A percentile compares a stretch with the other conserved stretches of the same genome.
phyloP scores from a whole-genome alignment of 2,113 vertebrate genomes.

The Manacus vitellinus region DNA sequence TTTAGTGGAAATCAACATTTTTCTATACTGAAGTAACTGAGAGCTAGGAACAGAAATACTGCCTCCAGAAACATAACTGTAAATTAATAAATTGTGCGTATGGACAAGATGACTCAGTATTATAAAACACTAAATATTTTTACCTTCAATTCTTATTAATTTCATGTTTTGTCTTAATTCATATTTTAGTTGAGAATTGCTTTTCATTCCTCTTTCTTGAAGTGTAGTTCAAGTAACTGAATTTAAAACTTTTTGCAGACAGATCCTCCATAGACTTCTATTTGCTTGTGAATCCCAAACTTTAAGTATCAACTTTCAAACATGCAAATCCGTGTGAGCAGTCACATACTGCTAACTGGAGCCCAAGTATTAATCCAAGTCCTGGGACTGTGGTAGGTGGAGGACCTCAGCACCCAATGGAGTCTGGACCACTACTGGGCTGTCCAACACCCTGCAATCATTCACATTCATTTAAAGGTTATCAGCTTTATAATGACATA shows the following conservation, averaged over 20 bases:
- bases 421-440: background rate
- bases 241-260: background rate
- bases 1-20: slow-evolving; percentile 54
- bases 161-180: background rate
- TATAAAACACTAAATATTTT: background rate
- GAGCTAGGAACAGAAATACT: background rate
- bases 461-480: background rate
- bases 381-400: background rate
- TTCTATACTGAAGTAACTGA: slow-evolving; percentile 39
- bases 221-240: background rate
- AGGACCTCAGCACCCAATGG: background rate
- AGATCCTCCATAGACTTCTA: accelerated
- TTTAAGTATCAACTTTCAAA: background rate
- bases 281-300: background rate
- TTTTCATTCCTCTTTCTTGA: background rate
- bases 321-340: background rate
- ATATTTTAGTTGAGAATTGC: background rate
- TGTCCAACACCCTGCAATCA: background rate
- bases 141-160: background rate
- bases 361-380: background rate
- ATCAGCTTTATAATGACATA: background rate
- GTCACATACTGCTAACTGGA: background rate
- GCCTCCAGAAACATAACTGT: background rate
- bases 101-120: background rate
- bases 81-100: background rate